Percentiles rank a stretch among this genome's conserved stretches.
Evolutionary conservation across 1,140 invertebrate species (phyloP).

Genomic region (Rhyzopertha dominica): DNA sequence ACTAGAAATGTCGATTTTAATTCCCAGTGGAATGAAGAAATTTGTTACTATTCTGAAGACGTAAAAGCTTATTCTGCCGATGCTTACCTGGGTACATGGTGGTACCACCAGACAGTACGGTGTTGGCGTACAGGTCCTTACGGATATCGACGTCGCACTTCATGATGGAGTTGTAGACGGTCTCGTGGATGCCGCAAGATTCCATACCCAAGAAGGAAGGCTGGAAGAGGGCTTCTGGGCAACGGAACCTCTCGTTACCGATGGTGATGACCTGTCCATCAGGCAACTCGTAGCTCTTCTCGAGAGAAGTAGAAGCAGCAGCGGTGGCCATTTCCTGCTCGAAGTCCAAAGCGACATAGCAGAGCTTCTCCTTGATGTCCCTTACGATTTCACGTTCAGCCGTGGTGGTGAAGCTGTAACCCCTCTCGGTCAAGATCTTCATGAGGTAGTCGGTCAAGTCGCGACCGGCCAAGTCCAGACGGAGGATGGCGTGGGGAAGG

Average conservation of each 20-base stretch:
- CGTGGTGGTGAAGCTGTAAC: slow-evolving; percentile 95
- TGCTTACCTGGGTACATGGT: slow-evolving; percentile 91
- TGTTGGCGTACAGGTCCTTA: slow-evolving; percentile 95
- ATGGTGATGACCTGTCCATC: slow-evolving; percentile 96
- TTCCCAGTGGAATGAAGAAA: too few species aligned
- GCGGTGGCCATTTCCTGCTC: slow-evolving; percentile 94
- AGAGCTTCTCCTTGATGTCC: slow-evolving; percentile 92
- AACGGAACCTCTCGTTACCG: slow-evolving; percentile 96
- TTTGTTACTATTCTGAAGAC: too few species aligned
- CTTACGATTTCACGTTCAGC: slow-evolving; percentile 94
- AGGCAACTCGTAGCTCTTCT: slow-evolving; percentile 92
- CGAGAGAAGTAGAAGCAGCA: slow-evolving; percentile 82
- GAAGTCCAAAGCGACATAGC: slow-evolving; percentile 88
- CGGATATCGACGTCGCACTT: slow-evolving; percentile 93
- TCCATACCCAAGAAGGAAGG: slow-evolving; percentile 94
- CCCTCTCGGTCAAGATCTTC: slow-evolving; percentile 94
- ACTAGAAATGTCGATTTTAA: too few species aligned
- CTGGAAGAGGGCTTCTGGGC: slow-evolving; percentile 95
- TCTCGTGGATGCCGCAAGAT: slow-evolving; percentile 91
- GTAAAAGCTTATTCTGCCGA: too few species aligned
- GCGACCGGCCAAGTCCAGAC: slow-evolving; percentile 87
- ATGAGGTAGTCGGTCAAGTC: slow-evolving; percentile 94
- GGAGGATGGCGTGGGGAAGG: slow-evolving; percentile 75
- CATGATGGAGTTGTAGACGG: slow-evolving; percentile 96
- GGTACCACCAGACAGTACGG: slow-evolving; percentile 92